A percentile compares a stretch with the other conserved stretches of the same genome.
These are phyloP conservation scores for Bradynema listronoti DNA, from an alignment of 1,140 invertebrate genomes.

Conservation along the genomic window DNA sequence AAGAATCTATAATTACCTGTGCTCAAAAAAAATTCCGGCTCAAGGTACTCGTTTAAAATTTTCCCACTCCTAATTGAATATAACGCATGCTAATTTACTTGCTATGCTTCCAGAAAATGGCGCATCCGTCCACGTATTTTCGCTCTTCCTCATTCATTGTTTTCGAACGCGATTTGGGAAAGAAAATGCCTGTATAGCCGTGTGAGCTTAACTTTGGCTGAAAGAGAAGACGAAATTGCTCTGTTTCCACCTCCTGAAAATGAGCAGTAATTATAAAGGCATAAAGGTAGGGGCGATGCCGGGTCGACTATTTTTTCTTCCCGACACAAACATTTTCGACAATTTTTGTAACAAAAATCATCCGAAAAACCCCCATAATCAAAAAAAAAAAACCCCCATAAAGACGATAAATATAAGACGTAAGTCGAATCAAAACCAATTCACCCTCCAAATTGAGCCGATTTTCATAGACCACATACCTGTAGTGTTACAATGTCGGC, in stretches of 20 bases:
- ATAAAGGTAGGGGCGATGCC: no score
- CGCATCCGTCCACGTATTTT: slow-evolving; percentile 97
- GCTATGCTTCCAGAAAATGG: slow-evolving; percentile 83
- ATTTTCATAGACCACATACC: slow-evolving; percentile 58
- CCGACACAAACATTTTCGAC: no score
- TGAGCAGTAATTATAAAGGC: no score
- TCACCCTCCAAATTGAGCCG: neutral
- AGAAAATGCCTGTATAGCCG: slow-evolving; percentile 94
- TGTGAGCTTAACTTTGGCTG: slow-evolving; percentile 77
- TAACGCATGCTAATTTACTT: slow-evolving; percentile 69
- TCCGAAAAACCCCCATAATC: neutral
- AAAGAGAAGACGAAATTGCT: slow-evolving; percentile 96
- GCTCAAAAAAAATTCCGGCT: no score
- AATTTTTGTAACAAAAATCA: neutral
- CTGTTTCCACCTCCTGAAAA: slow-evolving; percentile 92
- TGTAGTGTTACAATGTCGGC: slow-evolving; percentile 93
- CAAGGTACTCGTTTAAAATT: no score
- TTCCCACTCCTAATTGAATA: neutral
- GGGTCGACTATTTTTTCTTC: no score
- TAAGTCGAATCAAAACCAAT: no score
- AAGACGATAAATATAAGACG: no score
- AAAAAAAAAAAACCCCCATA: no score
- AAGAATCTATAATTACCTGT: no score
- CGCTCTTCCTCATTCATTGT: slow-evolving; percentile 93
- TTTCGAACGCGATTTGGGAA: slow-evolving; percentile 92